These are phyloP conservation scores for Lepidotrigona ventralis DNA, from an alignment of 1,140 invertebrate species.

Conservation along the genomic window DNA sequence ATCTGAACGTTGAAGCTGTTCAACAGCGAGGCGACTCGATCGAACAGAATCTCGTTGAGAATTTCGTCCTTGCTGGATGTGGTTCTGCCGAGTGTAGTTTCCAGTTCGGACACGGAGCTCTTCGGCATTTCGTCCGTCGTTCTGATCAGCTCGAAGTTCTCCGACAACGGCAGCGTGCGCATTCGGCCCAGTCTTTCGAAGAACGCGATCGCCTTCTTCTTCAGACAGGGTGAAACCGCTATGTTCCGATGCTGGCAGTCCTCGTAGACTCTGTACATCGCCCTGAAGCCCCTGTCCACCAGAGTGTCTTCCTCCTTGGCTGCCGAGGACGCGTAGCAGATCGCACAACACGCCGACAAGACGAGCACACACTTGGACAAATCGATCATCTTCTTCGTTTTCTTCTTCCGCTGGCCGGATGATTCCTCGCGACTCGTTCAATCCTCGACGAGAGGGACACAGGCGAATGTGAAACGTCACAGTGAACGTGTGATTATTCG, in stretches of 20 bases:
- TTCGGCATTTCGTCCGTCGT: conserved; percentile 63
- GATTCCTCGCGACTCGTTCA: neutral
- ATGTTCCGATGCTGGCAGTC: conserved; percentile 76
- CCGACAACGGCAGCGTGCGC: conserved; percentile 84
- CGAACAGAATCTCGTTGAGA: conserved; percentile 85
- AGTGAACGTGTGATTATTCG: neutral
- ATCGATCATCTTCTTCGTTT: conserved; percentile 43
- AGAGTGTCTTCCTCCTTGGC: conserved; percentile 67
- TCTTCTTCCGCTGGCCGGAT: neutral
- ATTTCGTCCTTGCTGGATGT: conserved; percentile 83
- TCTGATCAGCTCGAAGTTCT: conserved; percentile 84
- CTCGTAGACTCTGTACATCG: conserved; percentile 75
- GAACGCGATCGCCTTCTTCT: conserved; percentile 89
- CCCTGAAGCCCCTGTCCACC: conserved; percentile 75
- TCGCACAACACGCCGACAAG: conserved; percentile 52
- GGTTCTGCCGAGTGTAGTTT: conserved; percentile 83
- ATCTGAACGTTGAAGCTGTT: conserved; percentile 88
- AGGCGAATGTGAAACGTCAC: neutral
- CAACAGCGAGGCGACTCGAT: conserved; percentile 85
- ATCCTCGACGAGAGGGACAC: neutral
- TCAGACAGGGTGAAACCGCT: conserved; percentile 86
- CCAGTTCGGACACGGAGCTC: conserved; percentile 84
- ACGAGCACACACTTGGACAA: conserved; percentile 69
- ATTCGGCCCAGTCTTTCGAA: conserved; percentile 86
- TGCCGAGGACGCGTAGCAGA: conserved; percentile 43